A percentile compares a stretch with the other conserved stretches of the same genome.
Conservation (phyloP, 2,797 vertebrate species). For the Gallirallus australis region DNA sequence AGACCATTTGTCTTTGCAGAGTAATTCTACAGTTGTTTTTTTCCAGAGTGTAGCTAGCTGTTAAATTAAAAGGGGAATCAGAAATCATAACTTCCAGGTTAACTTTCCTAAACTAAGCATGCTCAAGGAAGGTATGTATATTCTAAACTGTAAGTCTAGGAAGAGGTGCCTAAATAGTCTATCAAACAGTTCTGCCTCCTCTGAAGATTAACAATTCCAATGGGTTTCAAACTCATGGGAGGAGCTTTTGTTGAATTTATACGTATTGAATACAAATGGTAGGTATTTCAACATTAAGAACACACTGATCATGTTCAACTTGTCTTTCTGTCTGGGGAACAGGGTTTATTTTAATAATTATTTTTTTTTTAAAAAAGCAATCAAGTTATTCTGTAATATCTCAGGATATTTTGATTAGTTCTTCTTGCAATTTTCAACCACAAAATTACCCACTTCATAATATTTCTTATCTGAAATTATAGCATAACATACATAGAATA, state of each 20-base stretch:
- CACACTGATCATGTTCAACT: not conserved
- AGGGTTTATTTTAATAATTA: not conserved
- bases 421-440: not conserved
- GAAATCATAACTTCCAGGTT: not conserved
- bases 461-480: slow-evolving; percentile 45
- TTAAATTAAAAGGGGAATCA: not conserved
- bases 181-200: not conserved
- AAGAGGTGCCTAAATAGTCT: not conserved
- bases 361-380: not conserved
- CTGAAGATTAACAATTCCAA: not conserved
- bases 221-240: not conserved
- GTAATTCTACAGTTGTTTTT: not conserved
- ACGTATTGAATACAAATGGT: not conserved
- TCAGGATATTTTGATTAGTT: not conserved
- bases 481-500: not conserved
- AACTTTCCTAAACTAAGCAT: not conserved
- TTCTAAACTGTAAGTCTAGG: not conserved
- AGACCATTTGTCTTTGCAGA: not conserved
- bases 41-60: not conserved
- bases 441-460: slow-evolving; percentile 18
- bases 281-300: not conserved
- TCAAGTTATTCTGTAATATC: not conserved
- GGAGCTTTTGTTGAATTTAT: not conserved
- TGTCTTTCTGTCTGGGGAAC: not conserved
- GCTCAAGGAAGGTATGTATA: not conserved